phyloP scores from a whole-genome alignment of 2,888 invertebrate species.

The Coelinius sp. region DNA sequence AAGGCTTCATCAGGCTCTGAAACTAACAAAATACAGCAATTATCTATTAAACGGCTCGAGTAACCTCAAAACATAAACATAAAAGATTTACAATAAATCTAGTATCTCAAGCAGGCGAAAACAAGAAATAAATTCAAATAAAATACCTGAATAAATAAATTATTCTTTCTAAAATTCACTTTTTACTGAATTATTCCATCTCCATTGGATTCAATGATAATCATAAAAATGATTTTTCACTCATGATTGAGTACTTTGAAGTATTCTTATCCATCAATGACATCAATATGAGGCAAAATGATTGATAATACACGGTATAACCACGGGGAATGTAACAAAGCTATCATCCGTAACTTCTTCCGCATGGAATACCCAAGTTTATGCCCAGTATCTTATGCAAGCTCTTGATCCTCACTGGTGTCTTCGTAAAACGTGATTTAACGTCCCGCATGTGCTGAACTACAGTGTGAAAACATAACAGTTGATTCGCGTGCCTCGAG shows the following conservation, averaged over 20 bases:
- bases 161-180: too few species aligned
- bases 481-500: not conserved
- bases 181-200: too few species aligned
- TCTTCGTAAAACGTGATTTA: slow-evolving; percentile 36
- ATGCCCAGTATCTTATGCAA: slow-evolving; percentile 23
- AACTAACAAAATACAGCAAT: too few species aligned
- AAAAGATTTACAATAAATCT: too few species aligned
- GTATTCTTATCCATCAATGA: not conserved
- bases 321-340: not conserved
- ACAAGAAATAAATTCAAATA: too few species aligned
- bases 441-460: slow-evolving; percentile 18
- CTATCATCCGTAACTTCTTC: slow-evolving; percentile 11
- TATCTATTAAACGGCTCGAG: too few species aligned
- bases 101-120: too few species aligned
- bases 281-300: not conserved
- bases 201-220: too few species aligned
- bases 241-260: not conserved
- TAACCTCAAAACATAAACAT: too few species aligned
- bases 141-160: too few species aligned
- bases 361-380: slow-evolving; percentile 12
- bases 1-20: too few species aligned
- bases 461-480: slow-evolving; percentile 1
- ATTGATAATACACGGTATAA: not conserved
- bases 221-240: too few species aligned
- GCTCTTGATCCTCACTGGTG: slow-evolving; percentile 24